These are phyloP conservation scores for Coccyzus lansbergi DNA, from an alignment of 2,797 vertebrate species.

Conservation along the genomic window DNA sequence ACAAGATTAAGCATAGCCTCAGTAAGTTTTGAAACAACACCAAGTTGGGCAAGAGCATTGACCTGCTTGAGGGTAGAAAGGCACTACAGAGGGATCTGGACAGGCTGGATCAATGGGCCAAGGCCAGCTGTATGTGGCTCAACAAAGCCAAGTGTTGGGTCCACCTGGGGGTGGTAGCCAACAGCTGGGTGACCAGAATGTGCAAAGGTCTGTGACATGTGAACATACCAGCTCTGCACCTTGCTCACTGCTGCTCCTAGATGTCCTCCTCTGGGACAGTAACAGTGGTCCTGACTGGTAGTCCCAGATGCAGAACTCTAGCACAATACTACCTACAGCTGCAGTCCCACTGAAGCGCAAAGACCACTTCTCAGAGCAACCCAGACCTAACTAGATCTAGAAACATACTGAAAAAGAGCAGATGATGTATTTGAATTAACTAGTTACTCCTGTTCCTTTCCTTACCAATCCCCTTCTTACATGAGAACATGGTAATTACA, in stretches of 20 bases:
- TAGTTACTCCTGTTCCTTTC: constrained; percentile 5
- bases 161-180: too few species aligned
- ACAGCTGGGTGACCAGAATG: rapidly evolving
- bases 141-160: too few species aligned
- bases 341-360: neutral
- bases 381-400: neutral
- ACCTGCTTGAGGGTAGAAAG: too few species aligned
- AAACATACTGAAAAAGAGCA: neutral
- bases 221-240: neutral
- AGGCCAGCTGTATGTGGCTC: too few species aligned
- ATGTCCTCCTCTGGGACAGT: neutral
- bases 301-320: neutral
- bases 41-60: too few species aligned
- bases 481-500: neutral
- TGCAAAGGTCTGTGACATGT: rapidly evolving
- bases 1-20: too few species aligned
- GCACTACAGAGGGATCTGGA: too few species aligned
- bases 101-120: too few species aligned
- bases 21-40: too few species aligned
- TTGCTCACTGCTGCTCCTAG: neutral
- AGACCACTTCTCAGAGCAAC: neutral
- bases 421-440: neutral
- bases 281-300: neutral
- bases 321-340: neutral
- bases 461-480: constrained; percentile 4